Conservation (phyloP, 2,888 invertebrate species). For the Maniola hyperantus region DNA sequence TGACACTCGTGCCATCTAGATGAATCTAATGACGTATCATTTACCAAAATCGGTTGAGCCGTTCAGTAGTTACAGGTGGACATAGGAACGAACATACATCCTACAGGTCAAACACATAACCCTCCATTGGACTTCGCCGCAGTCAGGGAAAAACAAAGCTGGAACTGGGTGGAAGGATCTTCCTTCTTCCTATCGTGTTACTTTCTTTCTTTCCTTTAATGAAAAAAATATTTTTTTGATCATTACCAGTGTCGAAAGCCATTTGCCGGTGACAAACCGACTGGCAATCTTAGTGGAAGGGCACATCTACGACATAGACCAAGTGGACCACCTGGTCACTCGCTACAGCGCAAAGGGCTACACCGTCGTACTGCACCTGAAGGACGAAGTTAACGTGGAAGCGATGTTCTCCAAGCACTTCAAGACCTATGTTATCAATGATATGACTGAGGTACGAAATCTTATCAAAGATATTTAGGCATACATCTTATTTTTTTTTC, state of each 20-base stretch:
- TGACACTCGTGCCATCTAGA: too few relatives aligned
- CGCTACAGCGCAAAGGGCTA: slow-evolving; percentile 62
- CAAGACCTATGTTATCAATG: slow-evolving; percentile 57
- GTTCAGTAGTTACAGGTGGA: too few relatives aligned
- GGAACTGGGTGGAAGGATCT: too few relatives aligned
- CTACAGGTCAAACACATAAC: too few relatives aligned
- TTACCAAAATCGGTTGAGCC: too few relatives aligned
- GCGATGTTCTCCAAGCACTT: slow-evolving; percentile 58
- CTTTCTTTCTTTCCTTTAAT: too few relatives aligned
- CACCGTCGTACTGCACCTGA: slow-evolving; percentile 69
- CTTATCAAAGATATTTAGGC: not conserved
- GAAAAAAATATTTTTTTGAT: not conserved
- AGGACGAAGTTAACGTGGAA: slow-evolving; percentile 57
- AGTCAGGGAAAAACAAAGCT: too few relatives aligned
- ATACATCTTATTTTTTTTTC: too few relatives aligned
- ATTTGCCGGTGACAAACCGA: slow-evolving; percentile 63
- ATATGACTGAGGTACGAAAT: slow-evolving; percentile 55
- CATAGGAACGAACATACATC: too few relatives aligned
- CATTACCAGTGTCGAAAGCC: slow-evolving; percentile 60
- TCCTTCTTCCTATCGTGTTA: too few relatives aligned
- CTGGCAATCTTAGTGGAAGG: slow-evolving; percentile 65
- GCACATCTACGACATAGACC: slow-evolving; percentile 61
- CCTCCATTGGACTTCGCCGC: too few relatives aligned
- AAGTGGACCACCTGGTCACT: slow-evolving; percentile 57
- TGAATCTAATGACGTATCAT: too few relatives aligned